Percentiles rank a stretch among this genome's conserved stretches.
Conservation (phyloP, 2,113 vertebrate species). For the Asarcornis scutulata region DNA sequence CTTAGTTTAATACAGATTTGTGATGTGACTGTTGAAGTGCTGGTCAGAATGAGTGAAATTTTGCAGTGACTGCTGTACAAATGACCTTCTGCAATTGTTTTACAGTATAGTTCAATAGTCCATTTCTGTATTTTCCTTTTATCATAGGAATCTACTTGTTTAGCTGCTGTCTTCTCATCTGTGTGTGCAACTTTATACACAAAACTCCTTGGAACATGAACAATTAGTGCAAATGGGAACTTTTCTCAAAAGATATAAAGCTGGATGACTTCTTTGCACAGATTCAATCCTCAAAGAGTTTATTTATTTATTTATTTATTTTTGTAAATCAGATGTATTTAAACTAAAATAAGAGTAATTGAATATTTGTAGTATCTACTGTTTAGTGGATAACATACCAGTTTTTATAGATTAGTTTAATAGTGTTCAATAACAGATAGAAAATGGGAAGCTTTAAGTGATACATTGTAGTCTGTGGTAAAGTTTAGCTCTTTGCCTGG, state of each 20-base stretch:
- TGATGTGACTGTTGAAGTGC: not conserved
- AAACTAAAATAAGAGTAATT: not conserved
- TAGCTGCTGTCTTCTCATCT: not conserved
- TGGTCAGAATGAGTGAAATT: not conserved
- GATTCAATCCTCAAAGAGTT: not conserved
- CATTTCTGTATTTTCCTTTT: fast-evolving
- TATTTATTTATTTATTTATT: not conserved
- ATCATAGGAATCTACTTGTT: not conserved
- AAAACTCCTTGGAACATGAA: not conserved
- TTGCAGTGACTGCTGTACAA: not conserved
- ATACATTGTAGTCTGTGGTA: fast-evolving
- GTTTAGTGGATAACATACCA: not conserved
- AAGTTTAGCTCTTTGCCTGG: not conserved
- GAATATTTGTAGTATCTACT: not conserved
- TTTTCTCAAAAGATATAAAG: not conserved
- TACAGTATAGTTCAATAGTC: not conserved
- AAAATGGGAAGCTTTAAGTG: not conserved
- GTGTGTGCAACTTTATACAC: not conserved
- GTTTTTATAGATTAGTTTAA: not conserved
- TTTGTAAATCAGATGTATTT: not conserved
- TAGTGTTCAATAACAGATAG: fast-evolving
- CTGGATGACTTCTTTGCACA: not conserved
- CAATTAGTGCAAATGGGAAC: not conserved
- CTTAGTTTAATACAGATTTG: not conserved
- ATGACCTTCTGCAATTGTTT: not conserved